These are phyloP conservation scores for Reticulitermes speratus DNA, from an alignment of 1,140 invertebrate species.

Conservation along the genomic window DNA sequence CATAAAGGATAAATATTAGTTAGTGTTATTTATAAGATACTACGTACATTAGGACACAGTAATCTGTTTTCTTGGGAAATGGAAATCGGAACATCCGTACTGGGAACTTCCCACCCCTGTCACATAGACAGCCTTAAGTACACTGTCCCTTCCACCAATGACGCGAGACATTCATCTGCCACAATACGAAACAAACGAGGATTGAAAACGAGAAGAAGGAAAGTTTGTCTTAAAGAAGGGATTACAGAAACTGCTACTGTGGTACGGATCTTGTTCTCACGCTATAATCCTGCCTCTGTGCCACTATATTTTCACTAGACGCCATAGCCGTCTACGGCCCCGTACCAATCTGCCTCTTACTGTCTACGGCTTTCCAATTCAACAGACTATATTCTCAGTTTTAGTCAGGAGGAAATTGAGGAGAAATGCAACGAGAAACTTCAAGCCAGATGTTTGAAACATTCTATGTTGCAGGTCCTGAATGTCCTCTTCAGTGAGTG, in stretches of 20 bases:
- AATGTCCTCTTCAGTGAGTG: too few relatives aligned
- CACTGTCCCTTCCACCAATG: background rate
- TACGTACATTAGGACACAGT: background rate
- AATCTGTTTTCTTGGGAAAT: background rate
- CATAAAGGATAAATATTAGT: too few relatives aligned
- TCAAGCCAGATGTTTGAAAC: too few relatives aligned
- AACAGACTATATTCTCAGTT: background rate
- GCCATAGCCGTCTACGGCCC: background rate
- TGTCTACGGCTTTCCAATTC: slow-evolving; percentile 4
- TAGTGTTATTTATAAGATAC: too few relatives aligned
- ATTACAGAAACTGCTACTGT: background rate
- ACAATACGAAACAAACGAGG: background rate
- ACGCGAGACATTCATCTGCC: background rate
- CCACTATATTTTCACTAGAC: background rate
- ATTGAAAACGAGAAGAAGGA: background rate
- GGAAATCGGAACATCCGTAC: background rate
- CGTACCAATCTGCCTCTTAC: background rate
- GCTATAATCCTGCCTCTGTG: background rate
- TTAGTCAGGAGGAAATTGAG: background rate
- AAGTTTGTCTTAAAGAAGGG: background rate
- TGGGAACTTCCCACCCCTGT: background rate
- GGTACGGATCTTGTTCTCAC: background rate
- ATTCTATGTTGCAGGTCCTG: too few relatives aligned
- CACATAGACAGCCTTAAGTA: background rate
- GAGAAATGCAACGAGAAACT: too few relatives aligned